Evolutionary conservation across 2,797 vertebrate genomes (phyloP).

Genomic region (Pogoniulus pusillus): DNA sequence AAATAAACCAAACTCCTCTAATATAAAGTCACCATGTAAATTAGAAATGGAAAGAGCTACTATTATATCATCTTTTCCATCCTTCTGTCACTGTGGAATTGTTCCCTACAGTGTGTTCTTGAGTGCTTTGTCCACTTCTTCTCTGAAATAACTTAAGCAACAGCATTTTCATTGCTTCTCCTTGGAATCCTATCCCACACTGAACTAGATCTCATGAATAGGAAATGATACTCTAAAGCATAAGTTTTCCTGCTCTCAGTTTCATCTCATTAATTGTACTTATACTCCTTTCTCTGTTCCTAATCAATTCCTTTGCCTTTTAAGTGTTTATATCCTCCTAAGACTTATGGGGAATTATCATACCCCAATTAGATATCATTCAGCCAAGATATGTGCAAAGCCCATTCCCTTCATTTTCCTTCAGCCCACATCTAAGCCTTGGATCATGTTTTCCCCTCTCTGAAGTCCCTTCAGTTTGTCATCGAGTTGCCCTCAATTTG

Average conservation of each 20-base stretch:
- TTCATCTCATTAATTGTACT: constrained; percentile 37
- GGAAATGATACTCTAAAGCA: constrained; percentile 37
- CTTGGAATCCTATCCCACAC: constrained; percentile 21
- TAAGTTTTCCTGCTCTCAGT: constrained; percentile 31
- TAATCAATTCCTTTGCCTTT: constrained; percentile 49
- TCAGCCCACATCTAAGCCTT: constrained; percentile 68
- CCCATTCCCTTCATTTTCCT: constrained; percentile 73
- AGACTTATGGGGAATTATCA: constrained; percentile 49
- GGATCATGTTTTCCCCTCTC: constrained; percentile 64
- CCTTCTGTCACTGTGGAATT: constrained; percentile 12
- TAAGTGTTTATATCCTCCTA: constrained; percentile 45
- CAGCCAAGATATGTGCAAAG: constrained; percentile 71
- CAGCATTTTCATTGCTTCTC: neutral
- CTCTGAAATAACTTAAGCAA: constrained; percentile 21
- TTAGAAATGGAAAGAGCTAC: constrained; percentile 46
- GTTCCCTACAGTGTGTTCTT: neutral
- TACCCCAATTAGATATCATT: constrained; percentile 48
- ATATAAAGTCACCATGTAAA: constrained; percentile 37
- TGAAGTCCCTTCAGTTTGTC: constrained; percentile 75
- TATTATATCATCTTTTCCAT: constrained; percentile 40
- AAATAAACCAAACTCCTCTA: neutral
- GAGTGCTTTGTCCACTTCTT: neutral
- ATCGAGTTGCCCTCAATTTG: constrained; percentile 66
- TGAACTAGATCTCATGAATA: constrained; percentile 32
- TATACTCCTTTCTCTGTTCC: constrained; percentile 6